phyloP scores from a whole-genome alignment of 1,140 invertebrate genomes.

The Hermatobates lingyangjiaoensis region DNA sequence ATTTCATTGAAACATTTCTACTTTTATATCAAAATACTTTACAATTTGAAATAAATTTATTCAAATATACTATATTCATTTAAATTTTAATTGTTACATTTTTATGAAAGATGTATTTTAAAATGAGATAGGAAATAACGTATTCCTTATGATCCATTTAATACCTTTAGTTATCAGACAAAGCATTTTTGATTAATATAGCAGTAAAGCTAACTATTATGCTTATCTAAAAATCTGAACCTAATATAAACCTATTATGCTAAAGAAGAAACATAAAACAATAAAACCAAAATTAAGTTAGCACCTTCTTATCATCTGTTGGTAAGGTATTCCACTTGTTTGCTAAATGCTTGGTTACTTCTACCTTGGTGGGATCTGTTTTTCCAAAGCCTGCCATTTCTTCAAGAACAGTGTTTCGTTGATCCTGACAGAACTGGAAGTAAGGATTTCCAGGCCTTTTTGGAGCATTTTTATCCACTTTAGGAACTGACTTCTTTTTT shows the following conservation, averaged over 20 bases:
- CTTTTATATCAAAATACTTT: too few relatives aligned
- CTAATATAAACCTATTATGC: neutral
- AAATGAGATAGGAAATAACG: too few relatives aligned
- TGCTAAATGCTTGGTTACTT: slow-evolving; percentile 49
- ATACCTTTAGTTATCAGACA: neutral
- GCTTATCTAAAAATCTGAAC: neutral
- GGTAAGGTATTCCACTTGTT: slow-evolving; percentile 49
- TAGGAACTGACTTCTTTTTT: slow-evolving; percentile 16
- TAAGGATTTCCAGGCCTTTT: slow-evolving; percentile 62
- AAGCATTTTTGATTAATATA: neutral
- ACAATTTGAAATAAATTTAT: too few relatives aligned
- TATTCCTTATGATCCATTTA: too few relatives aligned
- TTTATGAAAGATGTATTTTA: too few relatives aligned
- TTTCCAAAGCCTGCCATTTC: slow-evolving; percentile 33
- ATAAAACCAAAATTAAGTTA: neutral
- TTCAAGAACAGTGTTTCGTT: slow-evolving; percentile 44
- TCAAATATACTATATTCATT: too few relatives aligned
- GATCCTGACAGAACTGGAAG: slow-evolving; percentile 62
- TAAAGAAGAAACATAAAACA: neutral
- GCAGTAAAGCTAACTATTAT: neutral
- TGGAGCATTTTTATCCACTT: slow-evolving; percentile 51
- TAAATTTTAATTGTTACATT: too few relatives aligned
- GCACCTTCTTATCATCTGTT: slow-evolving; percentile 46
- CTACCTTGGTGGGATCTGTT: slow-evolving; percentile 49
- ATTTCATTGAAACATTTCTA: too few relatives aligned